Conservation (phyloP, 2,888 invertebrate species). For the Caenorhabditis virilis region DNA sequence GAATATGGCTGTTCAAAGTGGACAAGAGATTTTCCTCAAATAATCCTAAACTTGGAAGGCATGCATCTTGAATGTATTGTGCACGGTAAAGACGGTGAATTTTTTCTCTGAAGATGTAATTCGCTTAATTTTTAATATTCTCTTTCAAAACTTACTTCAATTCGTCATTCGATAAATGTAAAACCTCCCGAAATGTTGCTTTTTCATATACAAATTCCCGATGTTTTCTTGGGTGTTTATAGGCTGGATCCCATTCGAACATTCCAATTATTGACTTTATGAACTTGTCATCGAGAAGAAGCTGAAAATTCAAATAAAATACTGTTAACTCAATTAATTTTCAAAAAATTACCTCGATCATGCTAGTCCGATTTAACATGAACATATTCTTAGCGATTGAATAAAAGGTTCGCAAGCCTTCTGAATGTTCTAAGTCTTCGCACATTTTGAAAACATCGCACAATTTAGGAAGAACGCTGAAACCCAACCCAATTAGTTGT, state of each 20-base stretch:
- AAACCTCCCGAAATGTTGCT: slow-evolving; percentile 77
- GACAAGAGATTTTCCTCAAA: slow-evolving; percentile 99
- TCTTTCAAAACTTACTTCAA: slow-evolving; percentile 74
- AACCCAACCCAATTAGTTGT: slow-evolving; percentile 4
- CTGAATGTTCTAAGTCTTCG: slow-evolving; percentile 92
- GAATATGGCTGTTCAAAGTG: slow-evolving; percentile 95
- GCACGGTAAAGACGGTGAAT: slow-evolving; percentile 99
- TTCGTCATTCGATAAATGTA: slow-evolving; percentile 92
- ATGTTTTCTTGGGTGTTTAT: slow-evolving; percentile 76
- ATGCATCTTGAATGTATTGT: slow-evolving; percentile 96
- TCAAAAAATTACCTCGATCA: slow-evolving; percentile 81
- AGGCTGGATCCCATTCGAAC: slow-evolving; percentile 84
- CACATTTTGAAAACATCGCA: slow-evolving; percentile 93
- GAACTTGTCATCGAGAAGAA: slow-evolving; percentile 38
- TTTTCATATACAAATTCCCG: slow-evolving; percentile 91
- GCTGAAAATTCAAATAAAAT: slow-evolving; percentile 6
- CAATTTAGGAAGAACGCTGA: slow-evolving; percentile 84
- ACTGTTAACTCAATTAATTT: slow-evolving; percentile 14
- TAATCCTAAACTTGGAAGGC: slow-evolving; percentile 95
- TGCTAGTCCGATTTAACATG: slow-evolving; percentile 90
- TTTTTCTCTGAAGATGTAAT: slow-evolving; percentile 75
- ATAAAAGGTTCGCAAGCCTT: slow-evolving; percentile 82
- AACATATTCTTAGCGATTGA: slow-evolving; percentile 98
- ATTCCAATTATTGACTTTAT: slow-evolving; percentile 88
- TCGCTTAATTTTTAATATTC: neutral